These are phyloP conservation scores for Erinaceus europaeus DNA, from an alignment of 2,113 vertebrate genomes.

Conservation along the genomic window DNA sequence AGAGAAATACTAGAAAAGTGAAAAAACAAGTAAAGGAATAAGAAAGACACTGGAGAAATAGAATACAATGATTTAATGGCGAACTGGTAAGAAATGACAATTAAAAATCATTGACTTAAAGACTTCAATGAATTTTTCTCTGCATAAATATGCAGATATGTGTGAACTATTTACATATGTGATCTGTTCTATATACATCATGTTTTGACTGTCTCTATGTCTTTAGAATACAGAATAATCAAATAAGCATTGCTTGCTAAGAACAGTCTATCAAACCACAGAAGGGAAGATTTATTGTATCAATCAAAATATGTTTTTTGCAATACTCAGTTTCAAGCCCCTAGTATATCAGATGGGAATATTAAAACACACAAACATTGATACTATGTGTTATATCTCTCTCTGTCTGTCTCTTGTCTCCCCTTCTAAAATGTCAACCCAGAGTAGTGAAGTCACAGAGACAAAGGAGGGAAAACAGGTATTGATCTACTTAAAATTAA, in stretches of 20 bases:
- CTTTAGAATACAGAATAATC: background rate
- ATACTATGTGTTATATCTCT: too few species aligned
- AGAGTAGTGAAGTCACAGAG: too few species aligned
- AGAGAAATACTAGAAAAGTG: conserved; percentile 44
- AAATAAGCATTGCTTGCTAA: background rate
- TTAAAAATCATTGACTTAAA: conserved; percentile 47
- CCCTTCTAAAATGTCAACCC: too few species aligned
- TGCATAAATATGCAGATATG: background rate
- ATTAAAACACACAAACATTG: too few species aligned
- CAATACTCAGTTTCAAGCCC: too few species aligned
- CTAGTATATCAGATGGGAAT: too few species aligned
- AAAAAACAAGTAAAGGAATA: conserved; percentile 12
- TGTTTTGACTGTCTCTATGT: background rate
- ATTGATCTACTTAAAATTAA: background rate
- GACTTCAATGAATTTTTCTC: background rate
- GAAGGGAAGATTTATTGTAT: background rate
- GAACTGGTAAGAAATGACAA: conserved; percentile 72
- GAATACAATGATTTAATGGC: conserved; percentile 63
- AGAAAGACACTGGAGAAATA: conserved; percentile 10
- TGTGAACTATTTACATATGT: background rate
- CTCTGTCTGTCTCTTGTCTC: too few species aligned
- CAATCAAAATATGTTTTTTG: background rate
- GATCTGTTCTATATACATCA: background rate
- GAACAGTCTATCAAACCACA: background rate
- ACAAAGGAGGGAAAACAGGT: too few species aligned